Conservation (phyloP, 2,797 vertebrate species). For the Tauraco hartlaubi region DNA sequence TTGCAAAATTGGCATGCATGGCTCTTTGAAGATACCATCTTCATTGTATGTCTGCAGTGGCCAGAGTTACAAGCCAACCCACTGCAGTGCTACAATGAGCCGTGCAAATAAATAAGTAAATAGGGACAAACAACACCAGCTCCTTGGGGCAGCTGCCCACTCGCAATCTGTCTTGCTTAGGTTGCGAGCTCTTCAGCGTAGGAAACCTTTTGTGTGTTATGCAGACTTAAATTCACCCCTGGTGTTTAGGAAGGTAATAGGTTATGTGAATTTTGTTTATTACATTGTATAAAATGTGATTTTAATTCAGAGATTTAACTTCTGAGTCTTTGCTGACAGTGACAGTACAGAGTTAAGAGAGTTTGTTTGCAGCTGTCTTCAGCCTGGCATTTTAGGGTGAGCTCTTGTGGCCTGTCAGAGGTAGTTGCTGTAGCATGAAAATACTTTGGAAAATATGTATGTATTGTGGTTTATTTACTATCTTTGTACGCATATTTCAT, state of each 20-base stretch:
- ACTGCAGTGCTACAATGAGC: not conserved
- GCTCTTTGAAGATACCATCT: slow-evolving; percentile 46
- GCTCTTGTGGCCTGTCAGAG: not conserved
- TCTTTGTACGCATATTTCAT: not conserved
- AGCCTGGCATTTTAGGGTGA: not conserved
- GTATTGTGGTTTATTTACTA: not conserved
- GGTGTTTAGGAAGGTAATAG: not conserved
- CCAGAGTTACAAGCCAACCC: slow-evolving; percentile 30
- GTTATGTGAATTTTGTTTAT: not conserved
- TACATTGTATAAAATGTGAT: not conserved
- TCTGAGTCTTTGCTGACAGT: not conserved
- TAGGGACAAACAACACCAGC: not conserved
- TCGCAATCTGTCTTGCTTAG: not conserved
- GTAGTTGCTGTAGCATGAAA: not conserved
- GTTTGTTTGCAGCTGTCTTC: not conserved
- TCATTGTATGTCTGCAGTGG: not conserved
- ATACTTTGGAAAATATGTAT: not conserved
- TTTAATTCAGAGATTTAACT: not conserved
- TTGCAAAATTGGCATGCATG: slow-evolving; percentile 31
- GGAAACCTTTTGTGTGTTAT: not conserved
- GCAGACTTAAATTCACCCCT: not conserved
- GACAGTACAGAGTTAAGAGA: not conserved
- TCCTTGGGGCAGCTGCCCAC: not conserved
- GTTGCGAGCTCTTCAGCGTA: not conserved
- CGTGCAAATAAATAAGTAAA: slow-evolving; percentile 50